Conservation (phyloP, 2,797 vertebrate genomes). For the Eleutherodactylus coqui region DNA sequence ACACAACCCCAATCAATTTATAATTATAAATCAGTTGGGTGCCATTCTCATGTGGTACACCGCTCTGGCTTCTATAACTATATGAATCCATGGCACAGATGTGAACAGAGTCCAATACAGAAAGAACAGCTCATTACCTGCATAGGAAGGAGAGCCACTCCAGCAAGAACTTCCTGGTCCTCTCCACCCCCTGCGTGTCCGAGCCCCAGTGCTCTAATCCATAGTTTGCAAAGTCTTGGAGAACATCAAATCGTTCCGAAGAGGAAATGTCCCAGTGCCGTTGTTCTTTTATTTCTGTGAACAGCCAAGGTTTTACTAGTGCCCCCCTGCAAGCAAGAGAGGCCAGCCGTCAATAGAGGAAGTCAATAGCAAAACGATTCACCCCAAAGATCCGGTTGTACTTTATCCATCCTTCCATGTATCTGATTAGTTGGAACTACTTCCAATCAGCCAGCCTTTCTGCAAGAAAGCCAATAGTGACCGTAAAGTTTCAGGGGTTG, state of each 20-base stretch:
- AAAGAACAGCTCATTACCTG: conserved; percentile 76
- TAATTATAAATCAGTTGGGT: no score
- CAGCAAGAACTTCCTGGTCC: conserved; percentile 89
- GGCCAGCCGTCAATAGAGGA: not conserved
- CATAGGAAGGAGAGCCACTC: conserved; percentile 98
- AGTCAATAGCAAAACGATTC: not conserved
- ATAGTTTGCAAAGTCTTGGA: conserved; percentile 85
- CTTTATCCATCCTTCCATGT: no score
- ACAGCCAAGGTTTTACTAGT: conserved; percentile 96
- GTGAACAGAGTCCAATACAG: not conserved
- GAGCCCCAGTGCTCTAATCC: conserved; percentile 98
- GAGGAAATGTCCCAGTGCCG: conserved; percentile 97
- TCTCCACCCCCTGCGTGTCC: conserved; percentile 92
- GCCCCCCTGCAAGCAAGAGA: conserved; percentile 81
- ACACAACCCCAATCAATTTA: no score
- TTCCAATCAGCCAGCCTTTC: no score
- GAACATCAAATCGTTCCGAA: conserved; percentile 84
- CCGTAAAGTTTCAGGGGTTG: no score
- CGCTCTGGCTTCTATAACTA: no score
- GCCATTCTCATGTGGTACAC: no score
- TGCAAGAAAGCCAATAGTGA: no score
- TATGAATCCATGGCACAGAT: not conserved
- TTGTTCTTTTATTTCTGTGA: conserved; percentile 95
- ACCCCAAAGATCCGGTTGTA: no score
- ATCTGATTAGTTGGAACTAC: no score